Evolutionary conservation across 2,797 vertebrate genomes (phyloP).

Genomic region (Epinephelus coioides): DNA sequence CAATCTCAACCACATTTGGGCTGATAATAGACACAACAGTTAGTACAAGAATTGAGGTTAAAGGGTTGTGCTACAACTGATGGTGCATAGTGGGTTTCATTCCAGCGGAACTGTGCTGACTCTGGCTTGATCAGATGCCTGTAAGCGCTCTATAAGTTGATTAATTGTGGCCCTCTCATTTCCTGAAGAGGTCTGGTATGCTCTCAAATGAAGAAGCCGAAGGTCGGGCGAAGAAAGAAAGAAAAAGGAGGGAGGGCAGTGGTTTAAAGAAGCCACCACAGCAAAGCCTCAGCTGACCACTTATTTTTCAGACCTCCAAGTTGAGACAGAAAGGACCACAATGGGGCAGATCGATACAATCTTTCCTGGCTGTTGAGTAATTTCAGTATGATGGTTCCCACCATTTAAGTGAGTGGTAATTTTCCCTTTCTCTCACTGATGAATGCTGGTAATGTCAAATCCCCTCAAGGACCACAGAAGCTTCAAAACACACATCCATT

Average conservation of each 20-base stretch:
- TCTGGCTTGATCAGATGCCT: constrained; percentile 28
- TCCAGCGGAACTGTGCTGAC: constrained; percentile 5
- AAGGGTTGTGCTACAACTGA: not conserved
- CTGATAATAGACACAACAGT: not conserved
- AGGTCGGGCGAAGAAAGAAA: not conserved
- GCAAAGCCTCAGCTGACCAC: constrained; percentile 10
- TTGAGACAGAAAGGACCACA: constrained; percentile 27
- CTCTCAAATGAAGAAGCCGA: constrained; percentile 11
- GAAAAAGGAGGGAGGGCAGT: not conserved
- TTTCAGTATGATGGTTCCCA: not conserved
- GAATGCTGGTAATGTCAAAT: constrained; percentile 10
- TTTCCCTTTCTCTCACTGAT: constrained; percentile 1
- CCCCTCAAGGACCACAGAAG: constrained; percentile 36
- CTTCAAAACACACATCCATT: constrained; percentile 27
- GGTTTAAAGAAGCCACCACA: constrained; percentile 30
- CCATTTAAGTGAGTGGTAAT: not conserved
- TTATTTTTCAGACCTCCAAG: constrained; percentile 3
- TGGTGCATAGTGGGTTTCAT: not conserved
- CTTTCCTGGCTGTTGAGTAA: constrained; percentile 31
- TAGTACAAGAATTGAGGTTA: not conserved
- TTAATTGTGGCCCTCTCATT: constrained; percentile 45
- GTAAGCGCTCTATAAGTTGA: constrained; percentile 35
- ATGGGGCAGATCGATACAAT: constrained; percentile 28
- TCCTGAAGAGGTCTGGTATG: constrained; percentile 35
- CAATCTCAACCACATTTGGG: not conserved